Conservation (phyloP, 2,113 vertebrate species). For the Anseranas semipalmata region DNA sequence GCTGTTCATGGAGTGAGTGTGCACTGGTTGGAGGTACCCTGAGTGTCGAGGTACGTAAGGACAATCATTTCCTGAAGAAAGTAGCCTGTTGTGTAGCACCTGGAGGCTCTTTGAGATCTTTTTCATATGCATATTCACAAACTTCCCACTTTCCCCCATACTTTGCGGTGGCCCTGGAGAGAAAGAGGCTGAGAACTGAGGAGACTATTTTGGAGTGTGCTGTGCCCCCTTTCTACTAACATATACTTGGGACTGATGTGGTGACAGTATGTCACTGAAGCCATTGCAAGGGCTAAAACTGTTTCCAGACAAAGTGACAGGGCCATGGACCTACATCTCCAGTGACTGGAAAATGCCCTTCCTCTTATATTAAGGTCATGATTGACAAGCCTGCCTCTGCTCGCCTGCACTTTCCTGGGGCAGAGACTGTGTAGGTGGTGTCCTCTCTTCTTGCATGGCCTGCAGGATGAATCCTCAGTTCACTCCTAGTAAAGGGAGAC, state of each 20-base stretch:
- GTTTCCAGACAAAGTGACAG: not conserved
- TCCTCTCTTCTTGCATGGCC: not conserved
- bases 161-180: not conserved
- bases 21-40: not conserved
- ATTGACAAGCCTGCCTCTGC: not conserved
- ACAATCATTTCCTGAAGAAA: not conserved
- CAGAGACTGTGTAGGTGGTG: not conserved
- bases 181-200: not conserved
- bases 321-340: not conserved
- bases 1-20: not conserved
- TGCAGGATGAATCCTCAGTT: constrained; percentile 8
- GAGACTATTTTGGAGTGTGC: not conserved
- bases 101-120: not conserved
- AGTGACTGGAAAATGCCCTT: constrained; percentile 22
- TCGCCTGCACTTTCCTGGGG: not conserved
- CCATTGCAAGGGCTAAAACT: not conserved
- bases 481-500: not conserved
- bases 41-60: not conserved
- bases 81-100: not conserved
- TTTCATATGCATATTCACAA: not conserved
- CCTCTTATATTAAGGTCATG: not conserved
- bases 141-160: not conserved
- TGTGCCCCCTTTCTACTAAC: not conserved
- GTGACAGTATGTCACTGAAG: not conserved
- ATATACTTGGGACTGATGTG: not conserved